A percentile compares a stretch with the other conserved stretches of the same genome.
Evolutionary conservation across 2,888 invertebrate genomes (phyloP).

Genomic region (Orthosia gothica): DNA sequence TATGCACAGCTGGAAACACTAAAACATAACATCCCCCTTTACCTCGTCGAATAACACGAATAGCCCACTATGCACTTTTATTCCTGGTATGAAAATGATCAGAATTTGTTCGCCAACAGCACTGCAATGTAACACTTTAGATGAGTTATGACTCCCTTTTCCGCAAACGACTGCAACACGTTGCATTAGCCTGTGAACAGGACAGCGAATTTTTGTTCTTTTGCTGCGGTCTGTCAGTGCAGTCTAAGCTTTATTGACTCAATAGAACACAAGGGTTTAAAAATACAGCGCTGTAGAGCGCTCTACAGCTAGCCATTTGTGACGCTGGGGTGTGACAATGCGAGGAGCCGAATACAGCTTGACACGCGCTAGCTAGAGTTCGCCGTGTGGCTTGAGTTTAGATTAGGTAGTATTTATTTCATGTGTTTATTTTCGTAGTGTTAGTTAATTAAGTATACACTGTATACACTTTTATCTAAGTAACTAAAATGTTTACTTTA

Average conservation of each 20-base stretch:
- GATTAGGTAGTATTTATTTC: background rate
- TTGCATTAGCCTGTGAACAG: conserved; percentile 51
- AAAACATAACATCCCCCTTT: background rate
- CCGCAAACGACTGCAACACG: conserved; percentile 42
- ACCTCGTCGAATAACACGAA: conserved; percentile 6
- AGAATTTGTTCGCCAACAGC: conserved; percentile 38
- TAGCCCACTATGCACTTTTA: conserved; percentile 1
- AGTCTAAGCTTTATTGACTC: conserved; percentile 55
- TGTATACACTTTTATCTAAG: no score
- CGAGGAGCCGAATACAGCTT: background rate
- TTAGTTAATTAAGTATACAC: no score
- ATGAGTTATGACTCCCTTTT: conserved; percentile 57
- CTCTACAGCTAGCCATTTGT: conserved; percentile 9
- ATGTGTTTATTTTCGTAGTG: no score
- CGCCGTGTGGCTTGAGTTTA: background rate
- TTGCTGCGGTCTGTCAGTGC: conserved; percentile 29
- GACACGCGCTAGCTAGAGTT: background rate
- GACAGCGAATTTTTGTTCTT: conserved; percentile 37
- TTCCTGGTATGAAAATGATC: conserved; percentile 44
- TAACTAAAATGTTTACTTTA: no score
- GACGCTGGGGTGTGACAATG: background rate
- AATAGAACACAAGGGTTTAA: conserved; percentile 35
- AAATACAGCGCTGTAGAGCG: conserved; percentile 37
- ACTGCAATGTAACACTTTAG: conserved; percentile 46
- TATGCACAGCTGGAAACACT: background rate